phyloP scores from a whole-genome alignment of 2,113 vertebrate genomes.

The Suricata suricatta region DNA sequence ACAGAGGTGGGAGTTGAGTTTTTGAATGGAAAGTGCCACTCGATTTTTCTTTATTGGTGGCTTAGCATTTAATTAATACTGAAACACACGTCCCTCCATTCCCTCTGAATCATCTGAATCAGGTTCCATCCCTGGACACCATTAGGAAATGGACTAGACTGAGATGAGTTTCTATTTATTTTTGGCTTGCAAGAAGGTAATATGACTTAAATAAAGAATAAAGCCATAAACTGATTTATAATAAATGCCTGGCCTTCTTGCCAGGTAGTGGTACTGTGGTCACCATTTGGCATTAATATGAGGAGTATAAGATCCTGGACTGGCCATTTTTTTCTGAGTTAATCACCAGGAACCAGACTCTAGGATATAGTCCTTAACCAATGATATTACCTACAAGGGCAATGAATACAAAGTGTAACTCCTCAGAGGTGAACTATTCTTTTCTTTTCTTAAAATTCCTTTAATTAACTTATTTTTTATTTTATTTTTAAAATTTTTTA shows the following conservation, averaged over 20 bases:
- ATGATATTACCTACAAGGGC: background rate
- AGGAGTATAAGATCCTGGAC: background rate
- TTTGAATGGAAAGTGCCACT: background rate
- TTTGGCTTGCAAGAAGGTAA: background rate
- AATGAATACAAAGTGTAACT: background rate
- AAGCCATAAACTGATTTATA: background rate
- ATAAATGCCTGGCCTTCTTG: background rate
- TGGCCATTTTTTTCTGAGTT: background rate
- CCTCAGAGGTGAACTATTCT: background rate
- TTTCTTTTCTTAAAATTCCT: background rate
- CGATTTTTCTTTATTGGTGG: conserved; percentile 17
- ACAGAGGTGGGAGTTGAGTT: background rate
- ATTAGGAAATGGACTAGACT: conserved; percentile 29
- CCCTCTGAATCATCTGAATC: conserved; percentile 28
- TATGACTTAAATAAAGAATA: background rate
- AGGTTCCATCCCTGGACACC: background rate
- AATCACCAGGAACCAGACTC: background rate
- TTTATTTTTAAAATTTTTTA: no score
- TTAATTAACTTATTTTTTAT: no score
- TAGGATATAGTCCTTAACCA: background rate
- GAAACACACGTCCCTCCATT: background rate
- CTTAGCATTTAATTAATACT: background rate
- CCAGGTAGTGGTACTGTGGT: background rate
- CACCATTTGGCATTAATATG: background rate
- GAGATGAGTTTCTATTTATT: conserved; percentile 34